Evolutionary conservation across 2,113 vertebrate species (phyloP), one percentile per base, ranked within the genome.

Genomic region (Pandion haliaetus): DNA sequence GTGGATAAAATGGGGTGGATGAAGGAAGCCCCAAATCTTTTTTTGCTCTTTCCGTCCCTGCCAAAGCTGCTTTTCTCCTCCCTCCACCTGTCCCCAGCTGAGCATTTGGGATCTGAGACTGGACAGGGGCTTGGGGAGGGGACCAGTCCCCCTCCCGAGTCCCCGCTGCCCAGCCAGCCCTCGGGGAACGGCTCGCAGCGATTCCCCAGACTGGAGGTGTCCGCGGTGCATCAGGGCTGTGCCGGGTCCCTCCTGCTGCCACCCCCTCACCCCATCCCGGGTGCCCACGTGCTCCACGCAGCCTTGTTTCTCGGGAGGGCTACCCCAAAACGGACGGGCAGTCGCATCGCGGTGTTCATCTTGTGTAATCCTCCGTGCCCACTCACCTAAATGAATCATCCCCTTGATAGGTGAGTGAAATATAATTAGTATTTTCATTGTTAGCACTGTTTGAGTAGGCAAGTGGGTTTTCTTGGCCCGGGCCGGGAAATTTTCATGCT

Each of bases 391-490:
- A 17, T 95, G 96, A 97, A 96, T 95, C 93, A 97, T 97, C 86
- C 92, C 83, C 78, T 55, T 92, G 90, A 96, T 93, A 96, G 97
- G 94, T 94, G 94, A 97, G 97, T 31, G 85, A 91, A 96, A 92
- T 92, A 86, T 90, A 93, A 97, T 96, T 95, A 90, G 90, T 96
- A 86, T 97, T 97, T 97, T 84, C 97, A 96, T 94, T 97, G 96
- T 96, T 96, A 96, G 96, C 78, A 36, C 92, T 3, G 26, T 25
- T 52, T 81, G 88, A 97, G 92, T 92, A 94, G 96, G 97, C 96
- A 96, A 74, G 92, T 86, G 81, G 90, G 86, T 78, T 95, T 93
- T 96, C 90, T 93, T 91, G 95, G 94, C 90, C 90, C 3, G 2
- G 69, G 80, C 63, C 86, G 80, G 80, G 76, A 74, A 26, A 78